Evolutionary conservation across 1,140 invertebrate species (phyloP).

Genomic region (Achroia grisella): DNA sequence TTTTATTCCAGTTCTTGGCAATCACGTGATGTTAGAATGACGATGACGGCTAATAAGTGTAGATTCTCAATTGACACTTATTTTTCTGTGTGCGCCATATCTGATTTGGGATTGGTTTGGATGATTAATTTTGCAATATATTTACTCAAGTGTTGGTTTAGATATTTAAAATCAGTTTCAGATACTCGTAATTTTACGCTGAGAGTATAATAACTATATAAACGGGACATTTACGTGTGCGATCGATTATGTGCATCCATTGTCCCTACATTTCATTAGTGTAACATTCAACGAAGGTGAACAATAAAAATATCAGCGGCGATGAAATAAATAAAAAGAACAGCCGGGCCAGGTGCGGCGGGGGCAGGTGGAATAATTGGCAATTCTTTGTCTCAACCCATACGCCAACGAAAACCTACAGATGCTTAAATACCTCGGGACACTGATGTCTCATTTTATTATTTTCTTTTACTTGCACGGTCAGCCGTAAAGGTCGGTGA

Average conservation of each 20-base stretch:
- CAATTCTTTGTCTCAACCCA: constrained; percentile 69
- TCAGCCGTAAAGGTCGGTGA: no score
- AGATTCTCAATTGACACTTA: no score
- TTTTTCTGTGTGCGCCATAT: no score
- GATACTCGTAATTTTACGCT: no score
- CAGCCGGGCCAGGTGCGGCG: constrained; percentile 63
- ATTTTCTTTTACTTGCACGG: constrained; percentile 8
- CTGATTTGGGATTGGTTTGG: no score
- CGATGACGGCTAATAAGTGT: no score
- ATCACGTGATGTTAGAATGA: no score
- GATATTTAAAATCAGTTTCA: no score
- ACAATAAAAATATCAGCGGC: constrained; percentile 69
- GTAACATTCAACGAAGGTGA: constrained; percentile 33
- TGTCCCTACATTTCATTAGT: constrained; percentile 31
- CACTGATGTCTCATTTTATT: constrained; percentile 41
- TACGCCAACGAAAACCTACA: constrained; percentile 49
- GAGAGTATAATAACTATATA: no score
- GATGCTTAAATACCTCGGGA: constrained; percentile 39
- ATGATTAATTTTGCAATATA: no score
- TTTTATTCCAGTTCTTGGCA: no score
- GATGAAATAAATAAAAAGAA: constrained; percentile 68
- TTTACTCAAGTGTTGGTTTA: no score
- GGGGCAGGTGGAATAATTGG: constrained; percentile 71
- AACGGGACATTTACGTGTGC: neutral
- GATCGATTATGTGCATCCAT: constrained; percentile 17